Conservation (phyloP, 2,113 vertebrate species). For the Oreotragus oreotragus region DNA sequence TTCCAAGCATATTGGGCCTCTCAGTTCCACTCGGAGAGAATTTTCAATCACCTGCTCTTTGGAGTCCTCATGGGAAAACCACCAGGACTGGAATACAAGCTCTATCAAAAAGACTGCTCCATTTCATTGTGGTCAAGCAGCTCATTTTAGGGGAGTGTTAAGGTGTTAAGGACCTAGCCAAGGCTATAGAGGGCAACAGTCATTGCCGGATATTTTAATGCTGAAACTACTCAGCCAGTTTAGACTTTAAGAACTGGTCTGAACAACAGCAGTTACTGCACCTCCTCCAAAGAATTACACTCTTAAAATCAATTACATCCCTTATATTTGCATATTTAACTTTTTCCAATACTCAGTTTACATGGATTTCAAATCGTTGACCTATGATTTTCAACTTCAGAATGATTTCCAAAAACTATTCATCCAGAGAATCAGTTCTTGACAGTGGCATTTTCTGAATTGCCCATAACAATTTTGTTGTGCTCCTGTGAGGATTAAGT, state of each 20-base stretch:
- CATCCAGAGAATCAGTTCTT: background rate
- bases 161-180: background rate
- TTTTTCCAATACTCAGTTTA: background rate
- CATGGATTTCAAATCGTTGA: background rate
- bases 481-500: background rate
- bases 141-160: background rate
- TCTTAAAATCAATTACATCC: background rate
- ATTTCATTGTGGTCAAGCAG: background rate
- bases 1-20: background rate
- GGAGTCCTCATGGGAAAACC: background rate
- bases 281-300: background rate
- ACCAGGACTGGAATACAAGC: background rate
- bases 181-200: background rate
- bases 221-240: background rate
- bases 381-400: conserved; percentile 3
- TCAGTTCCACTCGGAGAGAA: background rate
- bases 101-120: background rate
- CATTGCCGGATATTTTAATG: background rate
- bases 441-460: background rate
- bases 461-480: background rate
- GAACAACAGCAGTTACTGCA: background rate
- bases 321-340: background rate
- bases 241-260: background rate
- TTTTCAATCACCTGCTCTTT: background rate
- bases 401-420: background rate